Evolutionary conservation across 1,140 invertebrate genomes (phyloP), one percentile per base, ranked within the genome.

Genomic region (Centruroides vittatus): DNA sequence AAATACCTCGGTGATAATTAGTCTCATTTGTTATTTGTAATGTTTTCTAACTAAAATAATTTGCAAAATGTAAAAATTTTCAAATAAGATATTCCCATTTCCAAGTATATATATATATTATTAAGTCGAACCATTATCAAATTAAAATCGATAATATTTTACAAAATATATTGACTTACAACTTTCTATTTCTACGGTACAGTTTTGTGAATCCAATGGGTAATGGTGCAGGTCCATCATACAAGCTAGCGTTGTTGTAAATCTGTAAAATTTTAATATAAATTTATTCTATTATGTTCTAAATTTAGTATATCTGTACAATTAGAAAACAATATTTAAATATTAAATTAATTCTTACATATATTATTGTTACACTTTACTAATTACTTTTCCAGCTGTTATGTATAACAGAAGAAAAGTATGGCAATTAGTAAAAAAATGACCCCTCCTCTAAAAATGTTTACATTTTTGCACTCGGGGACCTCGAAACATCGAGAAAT

Each of bases 181-280:
- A 78, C 93, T 97, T 79, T 98, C 94, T 75, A 98, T 98, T 81
- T 98, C 94, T 63, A 98, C 92, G 55, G 93, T 98, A 78, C 94
- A 98, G 75, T 98, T 97, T 76, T 98, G 95, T 61, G 85, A 89
- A 77, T 98, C 95, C 57, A 98, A 78, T 3, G 95, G 95, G 78
- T 98, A 98, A 75, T 97, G 94, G 76, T 96, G 92, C n/a, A 98
- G 79, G 76, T 98, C 93, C 94, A 98, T 98, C 90, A 96, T 96
- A 77, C 94, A 98, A 56, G 93, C 93, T 54, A 98, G 77, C 0
- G 94, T 98, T 11, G 93, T 95, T 1, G 95, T 98, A 75, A 98
- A 98, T 66, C 77, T 79, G 66, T 23, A 66, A 68, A 47, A 9
- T 12, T 35, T 53, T 36, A 53, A 23, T 53, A 8, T 7, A 34